Base-by-base conservation (phyloP, 2,797 vertebrate genomes). In the Phrynocephalus guinanensis region DNA sequence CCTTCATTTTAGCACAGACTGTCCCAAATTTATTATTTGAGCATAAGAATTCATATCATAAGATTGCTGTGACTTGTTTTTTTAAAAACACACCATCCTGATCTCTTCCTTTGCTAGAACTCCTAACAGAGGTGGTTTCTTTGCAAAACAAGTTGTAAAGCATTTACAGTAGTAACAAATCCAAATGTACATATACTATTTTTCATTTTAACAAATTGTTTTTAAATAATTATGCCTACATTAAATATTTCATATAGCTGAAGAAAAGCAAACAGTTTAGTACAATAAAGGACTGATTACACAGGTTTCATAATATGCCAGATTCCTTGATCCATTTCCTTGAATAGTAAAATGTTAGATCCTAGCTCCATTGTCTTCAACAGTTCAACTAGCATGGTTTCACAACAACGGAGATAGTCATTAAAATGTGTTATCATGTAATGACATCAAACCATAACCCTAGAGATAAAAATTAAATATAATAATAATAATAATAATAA, bases 1-100 rank as follows among this genome's bases (percentile, higher is more conserved):
- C 90, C 92, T 94, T 95, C 91, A 90, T 89, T 94, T 90, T 95
- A 94, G 92, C 93, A 96, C 93, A 90, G 93, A 90, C 89, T 92
- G 86, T 90, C 92, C 90, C 92, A 91, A 92, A 94, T 91, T 88
- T 92, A 91, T 92, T 93, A 88, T 93, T 93, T 86, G 22, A 79
- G 89, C 92, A 93, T 88, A 66, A 75, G 88, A 92, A 94, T 88
- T 91, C 85, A 68, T 76, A 81, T 96, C 92, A 95, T 78, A 83
- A 86, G 15, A 91, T 88, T 94, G 93, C 80, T 84, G 24, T 84
- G 0, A 63, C 90, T 92, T 92, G 78, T 30, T 90, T 94, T 93
- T 90, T 26, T 16, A 66, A 88, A 85, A 82, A 56, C 28, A 68
- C 24, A 79, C 83, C 88, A 88, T 86, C 79, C 67, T 84, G 72